Evolutionary conservation across 1,140 invertebrate genomes (phyloP).

Genomic region (Trachymyrmex septentrionalis): DNA sequence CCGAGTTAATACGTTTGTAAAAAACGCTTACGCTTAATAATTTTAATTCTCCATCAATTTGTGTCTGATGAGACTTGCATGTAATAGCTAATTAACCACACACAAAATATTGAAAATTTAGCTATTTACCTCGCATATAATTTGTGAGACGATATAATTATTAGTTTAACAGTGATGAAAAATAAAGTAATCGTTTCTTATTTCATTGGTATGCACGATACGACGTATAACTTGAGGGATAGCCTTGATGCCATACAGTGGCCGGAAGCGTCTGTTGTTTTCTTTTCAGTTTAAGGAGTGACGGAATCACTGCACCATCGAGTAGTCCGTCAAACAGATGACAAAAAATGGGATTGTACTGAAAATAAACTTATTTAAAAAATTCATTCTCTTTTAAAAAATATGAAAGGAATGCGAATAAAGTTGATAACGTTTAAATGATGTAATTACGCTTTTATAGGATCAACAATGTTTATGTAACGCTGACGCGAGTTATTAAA

Average conservation of each 20-base stretch:
- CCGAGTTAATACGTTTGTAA: background rate
- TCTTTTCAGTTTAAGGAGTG: conserved; percentile 77
- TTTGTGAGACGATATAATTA: background rate
- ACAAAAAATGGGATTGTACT: background rate
- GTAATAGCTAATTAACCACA: background rate
- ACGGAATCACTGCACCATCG: background rate
- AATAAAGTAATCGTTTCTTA: conserved; percentile 65
- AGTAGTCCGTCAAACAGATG: background rate
- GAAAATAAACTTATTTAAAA: background rate
- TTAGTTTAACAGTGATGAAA: conserved; percentile 67
- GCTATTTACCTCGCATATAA: background rate
- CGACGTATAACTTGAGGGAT: conserved; percentile 61
- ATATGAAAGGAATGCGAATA: conserved; percentile 1
- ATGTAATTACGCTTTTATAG: background rate
- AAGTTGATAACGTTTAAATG: background rate
- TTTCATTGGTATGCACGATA: conserved; percentile 79
- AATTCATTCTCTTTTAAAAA: background rate
- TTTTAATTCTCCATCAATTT: background rate
- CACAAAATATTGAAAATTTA: background rate
- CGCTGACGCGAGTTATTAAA: background rate
- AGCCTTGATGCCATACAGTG: conserved; percentile 74
- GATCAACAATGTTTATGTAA: background rate
- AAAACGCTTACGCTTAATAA: background rate
- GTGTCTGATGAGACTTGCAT: background rate
- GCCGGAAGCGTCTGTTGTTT: conserved; percentile 77